Evolutionary conservation across 2,797 vertebrate species (phyloP).

Genomic region (Eulemur coronatus): DNA sequence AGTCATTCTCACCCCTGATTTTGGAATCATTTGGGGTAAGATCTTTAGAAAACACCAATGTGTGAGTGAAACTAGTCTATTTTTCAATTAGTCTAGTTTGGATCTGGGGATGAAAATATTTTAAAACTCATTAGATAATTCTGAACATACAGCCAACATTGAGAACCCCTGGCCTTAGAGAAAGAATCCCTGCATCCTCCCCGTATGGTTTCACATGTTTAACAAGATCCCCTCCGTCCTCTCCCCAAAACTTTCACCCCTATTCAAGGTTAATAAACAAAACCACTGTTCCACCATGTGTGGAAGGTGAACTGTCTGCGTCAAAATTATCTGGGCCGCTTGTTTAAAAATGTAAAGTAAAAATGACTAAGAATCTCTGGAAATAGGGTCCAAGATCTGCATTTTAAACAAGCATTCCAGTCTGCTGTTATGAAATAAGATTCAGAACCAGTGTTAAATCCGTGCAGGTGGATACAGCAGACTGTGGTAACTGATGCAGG

Average conservation of each 20-base stretch:
- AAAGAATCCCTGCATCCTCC: not conserved
- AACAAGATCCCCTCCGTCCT: not conserved
- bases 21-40: not conserved
- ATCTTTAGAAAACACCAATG: not conserved
- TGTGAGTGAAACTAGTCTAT: not conserved
- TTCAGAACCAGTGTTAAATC: not conserved
- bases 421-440: not conserved
- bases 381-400: not conserved
- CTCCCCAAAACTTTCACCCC: not conserved
- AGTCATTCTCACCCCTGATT: not conserved
- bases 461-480: not conserved
- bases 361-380: not conserved
- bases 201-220: not conserved
- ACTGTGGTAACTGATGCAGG: not conserved
- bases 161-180: not conserved
- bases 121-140: not conserved
- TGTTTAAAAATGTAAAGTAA: constrained; percentile 6
- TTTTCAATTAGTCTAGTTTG: not conserved
- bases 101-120: not conserved
- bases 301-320: not conserved
- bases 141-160: not conserved
- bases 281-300: not conserved
- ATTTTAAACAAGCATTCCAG: not conserved
- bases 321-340: not conserved
- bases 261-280: not conserved